These are phyloP conservation scores for Achatina immaculata DNA, from an alignment of 1,140 invertebrate species.

Conservation along the genomic window DNA sequence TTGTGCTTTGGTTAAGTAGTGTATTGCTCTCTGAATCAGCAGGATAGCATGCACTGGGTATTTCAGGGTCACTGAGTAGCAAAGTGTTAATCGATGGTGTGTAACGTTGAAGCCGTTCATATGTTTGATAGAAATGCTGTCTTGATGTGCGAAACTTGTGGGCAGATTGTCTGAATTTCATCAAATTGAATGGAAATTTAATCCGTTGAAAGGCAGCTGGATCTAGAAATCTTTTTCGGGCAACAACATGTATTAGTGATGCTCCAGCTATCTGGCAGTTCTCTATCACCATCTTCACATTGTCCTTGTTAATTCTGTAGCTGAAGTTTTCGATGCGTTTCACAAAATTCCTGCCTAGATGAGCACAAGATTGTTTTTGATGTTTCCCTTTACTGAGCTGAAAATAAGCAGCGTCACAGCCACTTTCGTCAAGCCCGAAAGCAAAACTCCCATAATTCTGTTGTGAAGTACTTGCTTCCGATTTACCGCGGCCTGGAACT, in stretches of 20 bases:
- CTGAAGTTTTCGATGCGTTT: not conserved
- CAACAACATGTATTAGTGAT: not conserved
- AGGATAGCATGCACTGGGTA: not conserved
- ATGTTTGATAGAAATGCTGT: not conserved
- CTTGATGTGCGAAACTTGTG: not conserved
- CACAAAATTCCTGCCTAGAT: not conserved
- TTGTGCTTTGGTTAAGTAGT: not conserved
- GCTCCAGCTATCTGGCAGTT: slow-evolving; percentile 17
- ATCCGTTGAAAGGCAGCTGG: not conserved
- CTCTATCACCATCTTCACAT: not conserved
- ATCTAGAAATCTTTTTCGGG: not conserved
- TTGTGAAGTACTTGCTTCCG: not conserved
- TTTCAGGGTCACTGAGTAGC: not conserved
- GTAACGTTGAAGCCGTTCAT: not conserved
- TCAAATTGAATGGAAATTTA: too few species aligned
- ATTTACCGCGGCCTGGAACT: not conserved
- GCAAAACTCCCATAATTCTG: not conserved
- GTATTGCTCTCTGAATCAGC: not conserved
- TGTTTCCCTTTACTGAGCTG: not conserved
- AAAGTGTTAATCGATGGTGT: not conserved
- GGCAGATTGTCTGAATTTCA: not conserved
- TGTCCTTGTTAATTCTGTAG: not conserved
- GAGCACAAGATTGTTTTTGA: too few species aligned
- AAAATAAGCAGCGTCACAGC: not conserved
- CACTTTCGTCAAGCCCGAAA: not conserved